Percentiles rank a stretch among this genome's conserved stretches.
phyloP scores from a whole-genome alignment of 2,113 vertebrate genomes.

The Athene noctua region DNA sequence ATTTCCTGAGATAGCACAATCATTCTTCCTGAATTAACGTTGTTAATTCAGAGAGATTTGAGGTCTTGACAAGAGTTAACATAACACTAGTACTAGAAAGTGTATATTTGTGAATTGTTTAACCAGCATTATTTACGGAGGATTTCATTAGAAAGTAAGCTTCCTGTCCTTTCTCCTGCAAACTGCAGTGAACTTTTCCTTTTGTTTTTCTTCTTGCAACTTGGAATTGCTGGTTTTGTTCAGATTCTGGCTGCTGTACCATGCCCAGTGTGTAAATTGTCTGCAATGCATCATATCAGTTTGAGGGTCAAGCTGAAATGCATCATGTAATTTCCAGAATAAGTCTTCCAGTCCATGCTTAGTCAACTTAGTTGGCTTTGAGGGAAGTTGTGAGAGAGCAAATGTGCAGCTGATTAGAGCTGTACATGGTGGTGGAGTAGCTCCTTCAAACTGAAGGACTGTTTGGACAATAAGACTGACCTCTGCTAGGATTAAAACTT shows the following conservation, averaged over 20 bases:
- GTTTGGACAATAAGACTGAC: background rate
- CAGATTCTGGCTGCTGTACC: background rate
- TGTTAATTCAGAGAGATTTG: background rate
- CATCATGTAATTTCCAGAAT: background rate
- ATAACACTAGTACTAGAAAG: fast-evolving
- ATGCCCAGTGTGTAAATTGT: background rate
- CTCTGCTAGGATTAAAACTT: background rate
- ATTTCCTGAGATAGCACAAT: background rate
- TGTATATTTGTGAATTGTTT: background rate
- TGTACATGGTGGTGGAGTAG: background rate
- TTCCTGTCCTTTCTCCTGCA: background rate
- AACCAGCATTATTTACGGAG: background rate
- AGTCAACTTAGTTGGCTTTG: background rate
- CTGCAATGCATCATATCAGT: fast-evolving
- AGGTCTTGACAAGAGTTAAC: background rate
- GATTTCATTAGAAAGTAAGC: background rate
- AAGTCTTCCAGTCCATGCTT: background rate
- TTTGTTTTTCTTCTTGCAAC: background rate
- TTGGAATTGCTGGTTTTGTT: background rate
- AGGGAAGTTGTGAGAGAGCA: background rate
- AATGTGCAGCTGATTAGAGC: background rate
- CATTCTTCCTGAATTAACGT: background rate
- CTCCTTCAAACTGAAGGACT: background rate
- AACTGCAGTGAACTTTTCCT: background rate
- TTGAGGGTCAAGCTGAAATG: background rate